Base-by-base conservation (phyloP, 2,797 vertebrate species). In the Neomorphus geoffroyi region DNA sequence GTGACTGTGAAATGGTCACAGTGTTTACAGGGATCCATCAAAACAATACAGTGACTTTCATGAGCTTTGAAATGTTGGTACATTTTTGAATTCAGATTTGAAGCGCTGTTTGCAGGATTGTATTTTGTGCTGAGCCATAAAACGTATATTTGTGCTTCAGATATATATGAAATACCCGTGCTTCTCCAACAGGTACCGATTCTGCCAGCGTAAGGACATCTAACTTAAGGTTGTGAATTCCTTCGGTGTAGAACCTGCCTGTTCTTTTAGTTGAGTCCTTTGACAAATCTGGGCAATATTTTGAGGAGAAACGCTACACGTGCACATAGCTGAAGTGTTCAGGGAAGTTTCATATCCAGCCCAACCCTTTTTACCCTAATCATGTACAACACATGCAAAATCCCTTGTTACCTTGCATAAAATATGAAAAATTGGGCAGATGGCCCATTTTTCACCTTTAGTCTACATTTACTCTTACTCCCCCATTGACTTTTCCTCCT, bases 1-100 rank as follows among this genome's bases (percentile, higher is more conserved):
- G 94, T 88, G 81, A 64, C 73, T 15, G 17, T 71, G 91, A 79
- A 94, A 93, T 54, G 90, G 88, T 83, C 90, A 65, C 73, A 30
- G 66, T 79, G 51, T 93, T 96, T 86, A 73, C 62, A 60, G 45
- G 90, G 85, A 91, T 84, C 78, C 13, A 6, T 86, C 85, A 95
- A 79, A 88, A 88, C 74, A 77, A 64, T 33, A 3, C 62, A 32
- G 80, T 17, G 41, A 30, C 74, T 86, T 72, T n/a, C 62, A 51
- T 9, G 4, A 54, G 66, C 70, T 91, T 78, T 84, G 85, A 88
- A 66, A 79, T 12, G n/a, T 35, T 81, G 77, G 23, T 18, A 8
- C 27, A 7, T 66, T 81, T 88, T 7, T 35, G 10, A 67, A 50
- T 56, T 78, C 39, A 32, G 54, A 53, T 80, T 22, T 62, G 65